Base-by-base conservation (phyloP, 30 jellyfish, hydroid and myxozoan genomes). In the Nemopilema nomurai region DNA sequence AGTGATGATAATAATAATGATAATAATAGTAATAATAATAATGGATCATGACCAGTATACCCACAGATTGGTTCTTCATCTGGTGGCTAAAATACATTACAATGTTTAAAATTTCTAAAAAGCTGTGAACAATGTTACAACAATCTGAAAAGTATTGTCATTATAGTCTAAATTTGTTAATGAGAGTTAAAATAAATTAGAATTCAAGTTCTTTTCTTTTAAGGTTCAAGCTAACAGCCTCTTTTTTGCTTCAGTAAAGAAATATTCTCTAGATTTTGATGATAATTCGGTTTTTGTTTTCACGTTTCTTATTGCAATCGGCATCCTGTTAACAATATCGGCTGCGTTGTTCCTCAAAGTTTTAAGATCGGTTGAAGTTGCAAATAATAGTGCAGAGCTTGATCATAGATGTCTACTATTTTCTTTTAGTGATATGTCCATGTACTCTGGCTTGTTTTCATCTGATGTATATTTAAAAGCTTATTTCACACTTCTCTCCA, bases 301-400 rank as follows among this genome's bases (percentile, higher is more conserved):
- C 29, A 71, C 26, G 29, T 73, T 73, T 73, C 83, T 29, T 73
- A 50, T 73, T 19, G 83, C 70, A 31, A 25, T 73, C 29, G 71
- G 83, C 83, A 73, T 73, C 83, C 29, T 73, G 83, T 73, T 73
- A 73, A 73, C 26, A 50, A 73, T 73, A 18, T 73, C 83, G 71
- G 69, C 83, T 73, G 83, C 69, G 29, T 8, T 25, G 83, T 73
- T 67, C 79, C 68, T 53, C 81, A 79, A 76, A 49, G 50, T 76
- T 76, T 76, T 76, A 41, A 9, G 49, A 62, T 41, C 72, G 1
- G 74, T 32, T 67, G 90, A 63, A 32, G 83, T 30, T 30, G 90
- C 90, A 67, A 80, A 33, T 51, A 63, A 72, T 67, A 83, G 90
- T 69, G 82, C 90, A 30, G 90, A 80, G 78, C 72, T 80, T 65